Conservation (phyloP, 2,113 vertebrate species). For the Callorhinus ursinus region DNA sequence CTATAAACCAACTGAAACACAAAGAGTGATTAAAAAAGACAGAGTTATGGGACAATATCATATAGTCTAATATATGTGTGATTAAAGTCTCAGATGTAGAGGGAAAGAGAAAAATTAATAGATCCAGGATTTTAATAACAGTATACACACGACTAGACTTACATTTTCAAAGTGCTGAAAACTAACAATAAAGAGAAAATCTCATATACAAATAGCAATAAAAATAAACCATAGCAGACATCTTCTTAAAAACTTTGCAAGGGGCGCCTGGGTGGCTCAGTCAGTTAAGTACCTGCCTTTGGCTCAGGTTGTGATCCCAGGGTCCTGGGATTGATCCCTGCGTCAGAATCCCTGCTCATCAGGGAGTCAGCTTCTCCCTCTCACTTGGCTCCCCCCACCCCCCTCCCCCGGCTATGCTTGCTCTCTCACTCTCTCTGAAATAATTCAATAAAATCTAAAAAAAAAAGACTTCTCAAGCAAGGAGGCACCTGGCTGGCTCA, state of each 20-base stretch:
- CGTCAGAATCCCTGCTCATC: too few species aligned
- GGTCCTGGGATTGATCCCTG: too few species aligned
- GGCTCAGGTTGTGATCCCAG: too few species aligned
- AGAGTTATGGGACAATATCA: neutral
- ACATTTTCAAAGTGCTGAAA: conserved; percentile 34
- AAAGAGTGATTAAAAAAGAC: neutral
- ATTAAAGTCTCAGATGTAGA: neutral
- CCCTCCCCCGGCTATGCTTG: too few species aligned
- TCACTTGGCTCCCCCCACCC: too few species aligned
- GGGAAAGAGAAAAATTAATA: neutral
- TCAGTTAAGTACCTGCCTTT: too few species aligned
- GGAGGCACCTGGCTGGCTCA: neutral
- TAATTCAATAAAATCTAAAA: too few species aligned
- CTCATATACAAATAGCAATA: neutral
- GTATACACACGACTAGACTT: neutral
- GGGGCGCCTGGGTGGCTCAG: neutral
- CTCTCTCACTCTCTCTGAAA: too few species aligned
- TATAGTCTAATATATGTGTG: neutral
- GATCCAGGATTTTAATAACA: neutral
- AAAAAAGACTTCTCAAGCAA: too few species aligned
- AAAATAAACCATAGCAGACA: neutral
- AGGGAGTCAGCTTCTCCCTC: too few species aligned
- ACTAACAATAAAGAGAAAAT: conserved; percentile 20
- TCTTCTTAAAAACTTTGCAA: neutral
- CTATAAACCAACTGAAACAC: conserved; percentile 29